Conservation (phyloP, 2,797 vertebrate genomes). For the Dendrocincla tyrannina region DNA sequence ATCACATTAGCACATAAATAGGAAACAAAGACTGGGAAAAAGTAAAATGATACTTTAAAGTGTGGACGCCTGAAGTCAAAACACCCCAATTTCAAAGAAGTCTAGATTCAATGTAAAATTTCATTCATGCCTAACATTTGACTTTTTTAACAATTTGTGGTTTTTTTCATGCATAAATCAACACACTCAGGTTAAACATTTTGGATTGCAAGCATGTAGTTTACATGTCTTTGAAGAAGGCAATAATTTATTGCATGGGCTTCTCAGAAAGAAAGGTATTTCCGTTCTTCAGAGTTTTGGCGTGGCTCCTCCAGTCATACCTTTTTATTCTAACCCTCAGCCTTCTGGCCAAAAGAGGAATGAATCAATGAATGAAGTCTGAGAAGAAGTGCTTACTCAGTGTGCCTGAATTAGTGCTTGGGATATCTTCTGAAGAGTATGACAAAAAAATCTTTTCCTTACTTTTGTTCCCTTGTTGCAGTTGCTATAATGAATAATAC, state of each 20-base stretch:
- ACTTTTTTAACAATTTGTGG: background rate
- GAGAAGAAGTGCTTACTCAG: background rate
- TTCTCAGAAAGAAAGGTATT: background rate
- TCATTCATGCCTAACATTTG: background rate
- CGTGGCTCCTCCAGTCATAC: background rate
- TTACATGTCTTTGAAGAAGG: background rate
- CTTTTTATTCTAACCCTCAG: background rate
- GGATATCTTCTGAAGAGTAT: background rate
- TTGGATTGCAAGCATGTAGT: background rate
- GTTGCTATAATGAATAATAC: background rate
- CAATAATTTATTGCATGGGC: background rate
- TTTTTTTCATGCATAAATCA: background rate
- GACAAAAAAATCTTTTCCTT: background rate
- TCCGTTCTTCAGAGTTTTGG: background rate
- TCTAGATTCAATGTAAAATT: background rate
- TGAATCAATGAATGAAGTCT: background rate
- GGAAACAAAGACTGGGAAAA: constrained; percentile 36
- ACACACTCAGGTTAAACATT: background rate
- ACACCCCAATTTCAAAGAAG: background rate
- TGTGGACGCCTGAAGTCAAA: background rate
- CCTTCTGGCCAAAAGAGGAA: background rate
- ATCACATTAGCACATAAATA: constrained; percentile 56
- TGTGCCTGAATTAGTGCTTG: background rate
- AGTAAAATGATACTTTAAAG: constrained; percentile 15
- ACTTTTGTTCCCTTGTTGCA: background rate